Base-by-base conservation (phyloP, 2,797 vertebrate genomes). In the Coluber constrictor region DNA sequence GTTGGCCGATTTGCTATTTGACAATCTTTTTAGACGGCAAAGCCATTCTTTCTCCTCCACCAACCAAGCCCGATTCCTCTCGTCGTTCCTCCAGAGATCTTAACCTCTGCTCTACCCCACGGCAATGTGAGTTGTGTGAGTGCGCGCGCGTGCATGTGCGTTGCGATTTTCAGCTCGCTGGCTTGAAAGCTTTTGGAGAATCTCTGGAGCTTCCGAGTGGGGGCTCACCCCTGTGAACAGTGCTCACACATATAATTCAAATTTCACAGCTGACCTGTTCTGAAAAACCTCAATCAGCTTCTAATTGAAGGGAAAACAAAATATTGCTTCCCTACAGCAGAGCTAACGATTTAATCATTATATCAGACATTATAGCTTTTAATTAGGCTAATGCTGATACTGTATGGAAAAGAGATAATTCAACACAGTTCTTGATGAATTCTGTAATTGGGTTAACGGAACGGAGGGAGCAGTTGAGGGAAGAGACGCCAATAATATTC, bases 251-350 rank as follows among this genome's bases (percentile, higher is more conserved):
- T 98, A 98, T 99, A 98, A 99, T 99, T 99, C 98, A 98, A 97
- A 99, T 99, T 99, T 99, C 98, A 99, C 99, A 99, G 99, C 98
- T 99, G 99, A 99, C 98, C 99, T 98, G 98, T 98, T 98, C 98
- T 99, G 98, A 99, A 99, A 93, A 99, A 98, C 98, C 98, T 98
- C 98, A 99, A 99, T 99, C 99, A 99, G 98, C 98, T 98, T 98
- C 98, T 99, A 99, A 99, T 99, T 99, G 98, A 99, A 99, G 98
- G 98, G 98, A 98, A 99, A 98, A 99, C 98, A 98, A 98, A 98
- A 99, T 98, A 98, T 98, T 98, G 98, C 98, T 99, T 99, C 98
- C 98, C 98, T 98, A 98, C 98, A 98, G 98, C 98, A 98, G 98
- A 98, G 98, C 98, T 98, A 98, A 99, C 98, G 98, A 99, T 99